Evolutionary conservation across 2,113 vertebrate genomes (phyloP), one percentile per base, ranked within the genome.

Genomic region (Cepphus grylle): DNA sequence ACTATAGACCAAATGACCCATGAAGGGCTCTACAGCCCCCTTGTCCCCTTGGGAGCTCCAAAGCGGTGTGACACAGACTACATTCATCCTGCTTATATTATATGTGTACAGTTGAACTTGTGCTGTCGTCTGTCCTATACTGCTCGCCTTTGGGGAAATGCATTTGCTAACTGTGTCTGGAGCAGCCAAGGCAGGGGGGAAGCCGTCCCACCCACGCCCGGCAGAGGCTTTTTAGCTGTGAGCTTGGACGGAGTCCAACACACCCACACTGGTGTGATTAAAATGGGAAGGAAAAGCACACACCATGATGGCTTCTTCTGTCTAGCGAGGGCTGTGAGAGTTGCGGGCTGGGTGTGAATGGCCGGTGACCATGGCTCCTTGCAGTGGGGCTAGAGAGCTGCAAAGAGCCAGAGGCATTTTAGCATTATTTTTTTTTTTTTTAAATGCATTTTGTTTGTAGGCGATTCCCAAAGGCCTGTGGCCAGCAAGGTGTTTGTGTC

Each of bases 241-340:
- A 94, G 71, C 71, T 95, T 92, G 96, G 72, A 77, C 90, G 58
- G 52, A 63, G 59, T 88, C 89, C 81, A 92, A 26, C 50, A 93
- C 15, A 18, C 43, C 86, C 47, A 80, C 59, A 69, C 43, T 7
- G 3, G 8, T 61, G 74, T 77, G 78, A 42, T 81, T 74, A 45
- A 94, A 95, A 82, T 50, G 4, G 30, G 72, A 81, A 89, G 36
- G 71, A 88, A 81, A 86, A 93, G 90, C 45, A 47, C 62, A 58
- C 17, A 23, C 55, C 0, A 6, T 63, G 92, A 22, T 49, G 58
- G 58, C 32, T 56, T 18, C 22, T 76, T 92, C 79, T 82, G 94
- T 72, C 56, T 26, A 38, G 38, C 1, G 18, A 71, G 40, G n/a
- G 52, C 93, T 79, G 77, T 53, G 86, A 5, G 29, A 85, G 38